Conservation (phyloP, 2,888 invertebrate genomes). For the Malachius bipustulatus region DNA sequence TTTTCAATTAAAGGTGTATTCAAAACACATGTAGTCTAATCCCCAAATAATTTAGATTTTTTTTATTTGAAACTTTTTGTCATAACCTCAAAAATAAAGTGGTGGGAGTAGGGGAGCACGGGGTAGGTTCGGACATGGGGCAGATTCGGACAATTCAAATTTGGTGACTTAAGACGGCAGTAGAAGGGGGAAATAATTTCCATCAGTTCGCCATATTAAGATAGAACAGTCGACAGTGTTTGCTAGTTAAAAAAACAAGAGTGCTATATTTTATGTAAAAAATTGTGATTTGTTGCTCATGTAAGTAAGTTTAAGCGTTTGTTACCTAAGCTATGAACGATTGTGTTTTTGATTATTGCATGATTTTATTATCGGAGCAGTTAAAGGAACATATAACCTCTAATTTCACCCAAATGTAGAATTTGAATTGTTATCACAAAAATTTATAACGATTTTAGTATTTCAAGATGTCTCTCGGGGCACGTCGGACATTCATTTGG, state of each 20-base stretch:
- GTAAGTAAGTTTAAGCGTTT: no score
- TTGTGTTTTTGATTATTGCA: constrained; percentile 2
- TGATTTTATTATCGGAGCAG: constrained; percentile 2
- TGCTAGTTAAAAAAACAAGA: not conserved
- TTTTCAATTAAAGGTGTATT: no score
- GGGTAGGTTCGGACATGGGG: constrained; percentile 2
- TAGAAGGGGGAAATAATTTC: constrained; percentile 3
- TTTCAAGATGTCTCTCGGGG: not conserved
- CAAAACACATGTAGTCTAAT: no score
- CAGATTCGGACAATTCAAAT: constrained; percentile 3
- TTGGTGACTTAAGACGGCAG: constrained; percentile 3
- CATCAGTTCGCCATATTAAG: constrained; percentile 1
- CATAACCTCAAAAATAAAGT: no score
- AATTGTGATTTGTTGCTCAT: not conserved
- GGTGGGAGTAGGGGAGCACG: constrained; percentile 2
- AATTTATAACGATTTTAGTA: constrained; percentile 2
- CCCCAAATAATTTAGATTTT: no score
- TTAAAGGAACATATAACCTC: no score
- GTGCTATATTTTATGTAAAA: constrained; percentile 1
- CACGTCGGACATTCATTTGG: no score
- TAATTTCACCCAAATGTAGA: not conserved
- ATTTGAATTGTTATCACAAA: not conserved
- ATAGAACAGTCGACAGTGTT: constrained; percentile 1
- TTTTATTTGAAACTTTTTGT: no score
- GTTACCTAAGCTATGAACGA: no score